Evolutionary conservation across 2,888 invertebrate species (phyloP).

Genomic region (Sabatieria punctata): DNA sequence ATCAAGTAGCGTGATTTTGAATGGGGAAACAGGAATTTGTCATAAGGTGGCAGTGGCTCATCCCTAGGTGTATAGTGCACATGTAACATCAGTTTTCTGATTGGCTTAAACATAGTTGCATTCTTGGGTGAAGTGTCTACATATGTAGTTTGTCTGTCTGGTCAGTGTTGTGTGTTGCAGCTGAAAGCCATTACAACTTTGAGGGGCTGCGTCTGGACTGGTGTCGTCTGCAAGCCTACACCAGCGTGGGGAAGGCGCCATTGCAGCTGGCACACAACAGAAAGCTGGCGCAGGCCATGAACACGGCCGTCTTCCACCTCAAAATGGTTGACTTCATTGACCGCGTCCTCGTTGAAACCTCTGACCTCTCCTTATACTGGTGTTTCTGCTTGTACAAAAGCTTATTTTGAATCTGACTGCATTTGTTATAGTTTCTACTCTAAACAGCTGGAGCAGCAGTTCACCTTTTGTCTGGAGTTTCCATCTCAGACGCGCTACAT

Average conservation of each 20-base stretch:
- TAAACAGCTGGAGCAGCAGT: slow-evolving; percentile 50
- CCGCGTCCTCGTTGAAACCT: slow-evolving; percentile 86
- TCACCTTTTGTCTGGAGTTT: slow-evolving; percentile 94
- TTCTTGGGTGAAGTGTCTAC: no score
- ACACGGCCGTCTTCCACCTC: slow-evolving; percentile 87
- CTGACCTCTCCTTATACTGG: slow-evolving; percentile 92
- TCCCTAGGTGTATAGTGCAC: no score
- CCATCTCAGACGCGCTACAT: slow-evolving; percentile 96
- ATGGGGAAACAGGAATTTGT: no score
- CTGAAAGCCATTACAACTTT: no score
- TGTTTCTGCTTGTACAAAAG: slow-evolving; percentile 19
- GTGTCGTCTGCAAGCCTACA: slow-evolving; percentile 80
- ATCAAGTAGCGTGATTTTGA: no score
- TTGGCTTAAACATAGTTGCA: no score
- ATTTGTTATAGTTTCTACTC: slow-evolving; percentile 20
- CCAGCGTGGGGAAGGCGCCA: slow-evolving; percentile 63
- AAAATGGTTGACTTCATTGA: slow-evolving; percentile 95
- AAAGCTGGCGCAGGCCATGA: slow-evolving; percentile 73
- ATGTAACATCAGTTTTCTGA: no score
- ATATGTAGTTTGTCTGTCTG: no score
- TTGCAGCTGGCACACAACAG: slow-evolving; percentile 59
- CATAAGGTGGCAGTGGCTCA: no score
- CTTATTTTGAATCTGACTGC: no score
- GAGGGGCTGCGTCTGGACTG: slow-evolving; percentile 85
- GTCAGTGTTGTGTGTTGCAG: no score